Percentiles rank a stretch among this genome's conserved stretches.
Conservation (phyloP, 2,797 vertebrate genomes). For the Paguma larvata region DNA sequence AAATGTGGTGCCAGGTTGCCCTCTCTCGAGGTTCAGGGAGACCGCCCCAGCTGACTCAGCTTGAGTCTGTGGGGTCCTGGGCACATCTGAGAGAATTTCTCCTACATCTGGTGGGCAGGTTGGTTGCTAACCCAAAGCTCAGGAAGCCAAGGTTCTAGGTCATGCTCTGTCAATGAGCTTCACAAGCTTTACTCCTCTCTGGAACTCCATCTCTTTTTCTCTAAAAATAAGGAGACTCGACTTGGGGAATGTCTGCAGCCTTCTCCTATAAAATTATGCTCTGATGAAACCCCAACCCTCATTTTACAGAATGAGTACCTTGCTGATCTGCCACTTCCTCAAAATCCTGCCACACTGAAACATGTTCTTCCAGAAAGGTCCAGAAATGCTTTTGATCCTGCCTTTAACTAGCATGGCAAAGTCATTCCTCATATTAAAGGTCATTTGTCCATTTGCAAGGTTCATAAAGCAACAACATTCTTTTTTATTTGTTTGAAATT, state of each 20-base stretch:
- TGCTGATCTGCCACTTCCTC: neutral
- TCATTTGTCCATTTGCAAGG: conserved; percentile 55
- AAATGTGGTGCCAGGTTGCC: fast-evolving
- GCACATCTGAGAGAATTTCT: neutral
- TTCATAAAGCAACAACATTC: conserved; percentile 51
- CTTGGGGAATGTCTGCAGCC: neutral
- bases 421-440: conserved; percentile 20
- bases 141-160: neutral
- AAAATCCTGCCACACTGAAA: neutral
- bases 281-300: neutral
- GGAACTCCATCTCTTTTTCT: neutral
- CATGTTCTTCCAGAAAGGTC: neutral
- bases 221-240: neutral
- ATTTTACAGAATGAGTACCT: neutral
- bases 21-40: neutral
- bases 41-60: fast-evolving
- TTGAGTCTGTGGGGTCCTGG: neutral
- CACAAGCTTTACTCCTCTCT: neutral
- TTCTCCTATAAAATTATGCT: neutral
- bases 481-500: conserved; percentile 74
- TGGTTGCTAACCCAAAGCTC: neutral
- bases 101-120: neutral
- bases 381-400: neutral
- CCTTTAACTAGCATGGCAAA: neutral
- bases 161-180: neutral